Evolutionary conservation across 2,113 vertebrate species (phyloP).

Genomic region (Arenaria interpres): DNA sequence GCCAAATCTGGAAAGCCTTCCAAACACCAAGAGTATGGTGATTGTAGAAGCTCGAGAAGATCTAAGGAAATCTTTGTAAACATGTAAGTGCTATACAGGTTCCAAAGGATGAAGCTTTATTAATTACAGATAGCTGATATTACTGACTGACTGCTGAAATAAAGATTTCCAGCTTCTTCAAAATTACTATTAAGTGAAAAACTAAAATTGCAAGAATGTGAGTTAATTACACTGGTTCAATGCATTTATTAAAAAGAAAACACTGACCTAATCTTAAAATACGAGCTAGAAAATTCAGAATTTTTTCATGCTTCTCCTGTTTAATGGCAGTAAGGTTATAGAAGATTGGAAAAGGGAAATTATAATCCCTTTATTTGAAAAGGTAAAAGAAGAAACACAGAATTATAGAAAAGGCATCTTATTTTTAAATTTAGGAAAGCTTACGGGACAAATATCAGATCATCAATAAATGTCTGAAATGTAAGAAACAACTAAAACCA

Average conservation of each 20-base stretch:
- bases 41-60: background rate
- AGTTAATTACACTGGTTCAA: background rate
- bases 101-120: background rate
- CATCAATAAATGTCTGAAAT: background rate
- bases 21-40: background rate
- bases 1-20: background rate
- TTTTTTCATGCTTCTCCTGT: background rate
- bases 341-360: background rate
- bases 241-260: background rate
- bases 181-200: background rate
- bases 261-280: background rate
- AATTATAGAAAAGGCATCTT: background rate
- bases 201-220: background rate
- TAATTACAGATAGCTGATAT: background rate
- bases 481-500: background rate
- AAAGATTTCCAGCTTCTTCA: background rate
- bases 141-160: background rate
- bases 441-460: background rate
- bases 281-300: background rate
- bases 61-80: conserved; percentile 11
- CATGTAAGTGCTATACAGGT: background rate
- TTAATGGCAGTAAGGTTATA: background rate
- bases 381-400: background rate
- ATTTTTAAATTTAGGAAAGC: background rate
- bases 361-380: background rate